Evolutionary conservation across 1,140 invertebrate species (phyloP).

Genomic region (Tetramorium simillimum): DNA sequence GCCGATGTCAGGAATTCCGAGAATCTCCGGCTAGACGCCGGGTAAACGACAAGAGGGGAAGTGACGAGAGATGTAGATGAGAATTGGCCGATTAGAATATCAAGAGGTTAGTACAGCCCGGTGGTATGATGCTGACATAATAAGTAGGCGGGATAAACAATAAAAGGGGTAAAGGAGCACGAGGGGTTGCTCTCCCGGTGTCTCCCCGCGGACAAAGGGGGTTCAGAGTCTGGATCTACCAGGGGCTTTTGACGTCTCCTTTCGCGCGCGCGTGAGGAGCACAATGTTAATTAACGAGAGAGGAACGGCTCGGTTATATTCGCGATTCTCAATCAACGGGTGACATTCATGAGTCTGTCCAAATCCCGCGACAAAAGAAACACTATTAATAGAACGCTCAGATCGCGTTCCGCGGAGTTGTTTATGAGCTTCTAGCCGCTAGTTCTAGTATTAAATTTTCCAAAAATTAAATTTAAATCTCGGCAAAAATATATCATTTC

Average conservation of each 20-base stretch:
- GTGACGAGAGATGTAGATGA: constrained; percentile 40
- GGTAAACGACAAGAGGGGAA: constrained; percentile 11
- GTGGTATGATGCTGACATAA: constrained; percentile 62
- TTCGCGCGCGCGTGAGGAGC: constrained; percentile 64
- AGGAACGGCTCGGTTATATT: constrained; percentile 68
- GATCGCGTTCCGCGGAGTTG: constrained; percentile 56
- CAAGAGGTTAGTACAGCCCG: constrained; percentile 63
- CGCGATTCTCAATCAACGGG: constrained; percentile 80
- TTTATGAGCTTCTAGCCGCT: background rate
- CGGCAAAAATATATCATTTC: background rate
- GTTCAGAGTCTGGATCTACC: constrained; percentile 66
- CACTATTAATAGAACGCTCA: constrained; percentile 24
- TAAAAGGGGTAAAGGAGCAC: constrained; percentile 68
- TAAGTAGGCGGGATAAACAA: constrained; percentile 75
- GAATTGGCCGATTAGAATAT: constrained; percentile 73
- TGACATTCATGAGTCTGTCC: constrained; percentile 74
- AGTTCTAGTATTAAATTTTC: background rate
- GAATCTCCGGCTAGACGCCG: constrained; percentile 45
- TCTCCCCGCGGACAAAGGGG: constrained; percentile 59
- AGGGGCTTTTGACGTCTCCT: constrained; percentile 80
- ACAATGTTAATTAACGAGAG: constrained; percentile 82
- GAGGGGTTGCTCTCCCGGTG: constrained; percentile 16
- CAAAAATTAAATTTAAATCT: background rate
- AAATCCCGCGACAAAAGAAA: constrained; percentile 62
- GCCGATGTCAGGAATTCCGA: constrained; percentile 64